phyloP scores from a whole-genome alignment of 1,140 invertebrate genomes.

The Polypedilum vanderplanki region DNA sequence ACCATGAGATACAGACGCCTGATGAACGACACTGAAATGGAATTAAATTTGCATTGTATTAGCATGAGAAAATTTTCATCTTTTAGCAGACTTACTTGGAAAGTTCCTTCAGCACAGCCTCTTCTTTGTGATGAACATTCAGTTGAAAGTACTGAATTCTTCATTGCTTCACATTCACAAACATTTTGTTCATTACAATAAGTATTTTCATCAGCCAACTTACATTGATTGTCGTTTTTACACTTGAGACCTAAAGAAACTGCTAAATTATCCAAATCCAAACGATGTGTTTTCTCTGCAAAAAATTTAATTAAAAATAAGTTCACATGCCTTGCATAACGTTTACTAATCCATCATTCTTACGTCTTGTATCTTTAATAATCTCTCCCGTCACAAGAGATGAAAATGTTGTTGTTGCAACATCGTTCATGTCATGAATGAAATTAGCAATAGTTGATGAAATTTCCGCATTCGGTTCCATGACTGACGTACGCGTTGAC shows the following conservation, averaged over 20 bases:
- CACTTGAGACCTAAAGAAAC: conserved; percentile 71
- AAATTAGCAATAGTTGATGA: conserved; percentile 37
- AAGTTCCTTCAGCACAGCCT: conserved; percentile 75
- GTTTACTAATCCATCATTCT: not conserved
- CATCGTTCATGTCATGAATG: conserved; percentile 32
- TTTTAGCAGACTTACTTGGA: conserved; percentile 55
- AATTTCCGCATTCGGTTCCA: conserved; percentile 44
- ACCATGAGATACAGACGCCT: conserved; percentile 81
- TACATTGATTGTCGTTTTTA: conserved; percentile 67
- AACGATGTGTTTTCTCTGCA: conserved; percentile 42
- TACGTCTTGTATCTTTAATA: conserved; percentile 16
- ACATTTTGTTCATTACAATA: conserved; percentile 63
- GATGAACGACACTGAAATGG: conserved; percentile 62
- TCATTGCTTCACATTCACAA: conserved; percentile 63
- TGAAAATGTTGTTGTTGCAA: conserved; percentile 36
- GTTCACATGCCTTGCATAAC: too few species aligned
- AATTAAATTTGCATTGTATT: not conserved
- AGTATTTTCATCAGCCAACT: conserved; percentile 67
- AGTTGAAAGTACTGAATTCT: conserved; percentile 31
- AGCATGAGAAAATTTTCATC: not conserved
- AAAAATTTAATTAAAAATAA: conserved; percentile 30
- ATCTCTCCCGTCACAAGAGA: not conserved
- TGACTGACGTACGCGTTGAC: conserved; percentile 44
- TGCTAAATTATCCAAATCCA: conserved; percentile 49
- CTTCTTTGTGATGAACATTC: conserved; percentile 62